A percentile compares a stretch with the other conserved stretches of the same genome.
phyloP scores from a whole-genome alignment of 2,113 vertebrate species.

The Hippotragus niger region DNA sequence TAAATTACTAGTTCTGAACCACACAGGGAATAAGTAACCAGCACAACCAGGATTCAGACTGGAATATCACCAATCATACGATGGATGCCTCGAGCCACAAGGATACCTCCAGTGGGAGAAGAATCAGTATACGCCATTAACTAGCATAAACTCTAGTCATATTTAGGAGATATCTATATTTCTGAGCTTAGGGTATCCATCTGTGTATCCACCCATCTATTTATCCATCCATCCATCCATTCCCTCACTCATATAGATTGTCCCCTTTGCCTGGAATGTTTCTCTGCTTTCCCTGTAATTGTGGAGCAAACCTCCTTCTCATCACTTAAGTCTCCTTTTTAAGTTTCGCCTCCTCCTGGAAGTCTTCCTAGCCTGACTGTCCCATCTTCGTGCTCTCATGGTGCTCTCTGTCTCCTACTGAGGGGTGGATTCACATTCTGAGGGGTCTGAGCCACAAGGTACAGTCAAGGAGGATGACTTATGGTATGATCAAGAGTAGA shows the following conservation, averaged over 20 bases:
- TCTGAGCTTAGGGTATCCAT: background rate
- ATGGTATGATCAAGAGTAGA: background rate
- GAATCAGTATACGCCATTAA: background rate
- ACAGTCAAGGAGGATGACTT: background rate
- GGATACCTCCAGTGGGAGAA: background rate
- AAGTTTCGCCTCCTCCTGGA: background rate
- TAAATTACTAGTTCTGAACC: background rate
- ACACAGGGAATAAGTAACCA: background rate
- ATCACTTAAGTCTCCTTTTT: background rate
- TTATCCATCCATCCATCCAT: background rate
- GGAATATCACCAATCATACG: background rate
- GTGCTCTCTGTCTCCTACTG: background rate
- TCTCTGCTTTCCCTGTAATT: background rate
- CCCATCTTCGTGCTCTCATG: background rate
- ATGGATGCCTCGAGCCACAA: background rate
- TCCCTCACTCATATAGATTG: background rate
- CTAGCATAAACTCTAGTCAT: background rate
- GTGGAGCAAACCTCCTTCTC: background rate
- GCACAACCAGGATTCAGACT: background rate
- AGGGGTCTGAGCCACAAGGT: background rate
- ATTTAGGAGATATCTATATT: background rate
- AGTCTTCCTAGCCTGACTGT: background rate
- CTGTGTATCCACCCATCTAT: background rate
- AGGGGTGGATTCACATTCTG: background rate
- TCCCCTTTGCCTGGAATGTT: background rate